A percentile compares a stretch with the other conserved stretches of the same genome.
These are phyloP conservation scores for Diplodus puntazzo DNA, from an alignment of 2,797 vertebrate species.

Conservation along the genomic window DNA sequence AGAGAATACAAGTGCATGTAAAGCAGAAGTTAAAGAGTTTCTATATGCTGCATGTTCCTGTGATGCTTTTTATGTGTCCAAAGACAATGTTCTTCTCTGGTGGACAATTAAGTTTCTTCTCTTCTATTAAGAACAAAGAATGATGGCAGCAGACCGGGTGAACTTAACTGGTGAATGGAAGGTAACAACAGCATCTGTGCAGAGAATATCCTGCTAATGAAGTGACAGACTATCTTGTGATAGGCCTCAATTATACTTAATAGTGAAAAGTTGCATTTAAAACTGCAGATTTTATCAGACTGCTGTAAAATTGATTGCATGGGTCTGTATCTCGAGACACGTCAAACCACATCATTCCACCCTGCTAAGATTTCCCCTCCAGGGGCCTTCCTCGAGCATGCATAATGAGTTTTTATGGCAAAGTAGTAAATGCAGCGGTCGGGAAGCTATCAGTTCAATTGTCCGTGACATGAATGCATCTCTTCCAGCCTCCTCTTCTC, in stretches of 20 bases:
- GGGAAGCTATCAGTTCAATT: conserved; percentile 50
- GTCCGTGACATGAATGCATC: conserved; percentile 29
- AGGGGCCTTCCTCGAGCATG: conserved; percentile 10
- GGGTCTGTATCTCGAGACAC: conserved; percentile 10
- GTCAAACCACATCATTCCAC: conserved; percentile 40
- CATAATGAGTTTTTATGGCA: conserved; percentile 46
- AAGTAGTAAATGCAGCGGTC: conserved; percentile 33
- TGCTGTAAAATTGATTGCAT: conserved; percentile 38
- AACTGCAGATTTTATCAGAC: conserved; percentile 33
- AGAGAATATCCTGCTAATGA: neutral
- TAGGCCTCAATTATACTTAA: conserved; percentile 18
- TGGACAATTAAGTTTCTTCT: neutral
- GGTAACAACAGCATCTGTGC: neutral
- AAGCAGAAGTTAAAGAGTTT: neutral
- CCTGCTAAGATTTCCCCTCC: conserved; percentile 9
- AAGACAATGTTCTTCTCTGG: neutral
- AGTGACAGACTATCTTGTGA: neutral
- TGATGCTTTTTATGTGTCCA: neutral
- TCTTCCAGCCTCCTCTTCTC: neutral
- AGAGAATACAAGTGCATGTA: neutral
- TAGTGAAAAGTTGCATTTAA: conserved; percentile 17
- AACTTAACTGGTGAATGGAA: neutral
- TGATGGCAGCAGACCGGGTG: neutral
- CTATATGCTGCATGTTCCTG: neutral
- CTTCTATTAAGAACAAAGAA: neutral